Evolutionary conservation across 2,797 vertebrate species (phyloP).

Genomic region (Phylloscopus collybita): DNA sequence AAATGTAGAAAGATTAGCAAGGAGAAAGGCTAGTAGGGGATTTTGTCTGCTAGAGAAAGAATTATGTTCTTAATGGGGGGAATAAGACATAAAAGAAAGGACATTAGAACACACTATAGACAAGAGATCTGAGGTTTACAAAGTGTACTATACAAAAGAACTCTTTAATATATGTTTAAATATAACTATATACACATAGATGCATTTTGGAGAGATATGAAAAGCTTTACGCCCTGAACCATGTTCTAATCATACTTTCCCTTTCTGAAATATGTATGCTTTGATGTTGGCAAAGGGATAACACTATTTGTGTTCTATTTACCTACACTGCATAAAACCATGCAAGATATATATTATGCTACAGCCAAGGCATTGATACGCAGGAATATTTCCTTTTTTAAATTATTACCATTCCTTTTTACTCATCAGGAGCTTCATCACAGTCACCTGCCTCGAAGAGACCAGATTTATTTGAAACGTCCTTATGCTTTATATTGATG

Average conservation of each 20-base stretch:
- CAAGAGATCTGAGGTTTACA: constrained; percentile 39
- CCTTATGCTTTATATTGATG: neutral
- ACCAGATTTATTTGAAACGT: neutral
- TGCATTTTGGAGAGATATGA: constrained; percentile 30
- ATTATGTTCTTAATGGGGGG: neutral
- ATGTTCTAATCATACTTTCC: constrained; percentile 7
- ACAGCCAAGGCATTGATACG: constrained; percentile 24
- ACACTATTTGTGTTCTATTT: constrained; percentile 46
- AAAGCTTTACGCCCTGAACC: constrained; percentile 38
- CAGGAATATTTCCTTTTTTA: constrained; percentile 20
- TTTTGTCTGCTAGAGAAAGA: constrained; percentile 70
- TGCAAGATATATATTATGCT: constrained; percentile 1
- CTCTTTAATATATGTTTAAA: constrained; percentile 16
- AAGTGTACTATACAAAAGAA: neutral
- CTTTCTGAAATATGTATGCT: constrained; percentile 33
- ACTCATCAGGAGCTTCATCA: neutral
- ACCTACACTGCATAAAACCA: neutral
- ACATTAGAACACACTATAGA: constrained; percentile 30
- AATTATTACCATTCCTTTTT: constrained; percentile 22
- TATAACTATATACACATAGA: neutral
- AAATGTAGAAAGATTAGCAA: constrained; percentile 76
- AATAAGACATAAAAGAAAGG: constrained; percentile 63
- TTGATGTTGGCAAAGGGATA: constrained; percentile 27
- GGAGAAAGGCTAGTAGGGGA: constrained; percentile 58
- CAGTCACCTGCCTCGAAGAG: constrained; percentile 4